Evolutionary conservation across 2,888 invertebrate genomes (phyloP).

Genomic region (Erpobdella octoculata): DNA sequence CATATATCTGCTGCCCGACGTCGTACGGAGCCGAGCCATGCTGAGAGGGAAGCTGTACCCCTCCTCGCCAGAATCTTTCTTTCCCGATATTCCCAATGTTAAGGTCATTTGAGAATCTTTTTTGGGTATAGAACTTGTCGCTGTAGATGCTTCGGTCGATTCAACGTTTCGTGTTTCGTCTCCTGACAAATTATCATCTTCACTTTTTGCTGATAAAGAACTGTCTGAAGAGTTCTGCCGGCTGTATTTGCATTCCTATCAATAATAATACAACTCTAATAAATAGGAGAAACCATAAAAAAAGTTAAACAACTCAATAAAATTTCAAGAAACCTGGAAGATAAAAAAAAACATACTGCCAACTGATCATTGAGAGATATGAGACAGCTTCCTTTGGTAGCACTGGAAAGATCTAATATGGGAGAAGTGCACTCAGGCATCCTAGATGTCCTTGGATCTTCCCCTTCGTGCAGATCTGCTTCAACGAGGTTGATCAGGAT

Average conservation of each 20-base stretch:
- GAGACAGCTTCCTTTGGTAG: conserved; percentile 61
- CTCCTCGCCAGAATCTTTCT: not conserved
- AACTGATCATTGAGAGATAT: conserved; percentile 56
- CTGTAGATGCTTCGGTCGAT: not conserved
- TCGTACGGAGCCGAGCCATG: conserved; percentile 58
- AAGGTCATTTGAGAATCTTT: conserved; percentile 1
- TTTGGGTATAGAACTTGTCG: not conserved
- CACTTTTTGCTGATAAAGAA: not conserved
- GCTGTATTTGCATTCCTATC: not conserved
- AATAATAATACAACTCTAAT: too few relatives aligned
- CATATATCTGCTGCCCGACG: conserved; percentile 71
- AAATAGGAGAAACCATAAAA: not conserved
- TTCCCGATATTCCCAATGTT: not conserved
- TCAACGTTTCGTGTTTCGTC: not conserved
- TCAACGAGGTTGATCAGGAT: not conserved
- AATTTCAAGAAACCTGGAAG: too few relatives aligned
- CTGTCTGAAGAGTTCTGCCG: not conserved
- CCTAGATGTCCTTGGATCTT: conserved; percentile 54
- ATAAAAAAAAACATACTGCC: too few relatives aligned
- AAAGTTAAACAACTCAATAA: not conserved
- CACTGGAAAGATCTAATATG: conserved; percentile 65
- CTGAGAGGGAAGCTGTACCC: conserved; percentile 22
- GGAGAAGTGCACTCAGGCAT: conserved; percentile 64
- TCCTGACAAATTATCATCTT: conserved; percentile 12
- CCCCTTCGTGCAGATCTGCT: conserved; percentile 10